Evolutionary conservation across 1,140 invertebrate species (phyloP), one percentile per base, ranked within the genome.

Genomic region (Dufourea novaeangliae): DNA sequence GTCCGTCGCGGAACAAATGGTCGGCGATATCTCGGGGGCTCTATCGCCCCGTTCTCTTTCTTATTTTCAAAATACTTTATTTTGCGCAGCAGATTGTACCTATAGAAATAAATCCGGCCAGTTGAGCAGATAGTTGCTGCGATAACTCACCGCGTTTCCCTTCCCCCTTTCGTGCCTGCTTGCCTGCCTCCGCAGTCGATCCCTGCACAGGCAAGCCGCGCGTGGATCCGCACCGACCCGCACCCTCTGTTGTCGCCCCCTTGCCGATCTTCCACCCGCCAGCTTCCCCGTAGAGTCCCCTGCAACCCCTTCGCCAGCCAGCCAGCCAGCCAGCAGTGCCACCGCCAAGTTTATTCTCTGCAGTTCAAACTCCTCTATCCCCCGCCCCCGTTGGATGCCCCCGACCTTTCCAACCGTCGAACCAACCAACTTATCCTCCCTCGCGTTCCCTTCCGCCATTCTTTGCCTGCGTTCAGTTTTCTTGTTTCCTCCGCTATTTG

Each of bases 31-130:
- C 84, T 73, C 77, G 25, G 46, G 8, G 69, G 69, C 50, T 86
- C 72, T 63, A 85, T 80, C 84, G 71, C 12, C 71, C 20, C 72
- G 68, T 66, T 44, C 73, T 74, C 70, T 78, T 78, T 72, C 83
- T 86, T 86, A 86, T 86, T 86, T 85, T 82, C 74, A 79, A 87
- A 90, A 91, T 88, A 91, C 84, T 91, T 90, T 91, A 91, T 92
- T 90, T 88, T 69, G 82, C 77, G 82, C 77, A 86, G 89, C 89
- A 91, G 89, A 91, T 91, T 90, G 90, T 89, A 91, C 88, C 89
- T 90, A 90, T 91, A 88, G 88, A 89, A 89, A 91, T 91, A 91
- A 92, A 92, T 91, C 88, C 86, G 82, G 74, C 84, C 84, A 82
- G 83, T 88, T 88, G 88, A 89, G 86, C 89, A 87, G 90, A 91